Conservation (phyloP, 2,797 vertebrate genomes). For the Acomys russatus region DNA sequence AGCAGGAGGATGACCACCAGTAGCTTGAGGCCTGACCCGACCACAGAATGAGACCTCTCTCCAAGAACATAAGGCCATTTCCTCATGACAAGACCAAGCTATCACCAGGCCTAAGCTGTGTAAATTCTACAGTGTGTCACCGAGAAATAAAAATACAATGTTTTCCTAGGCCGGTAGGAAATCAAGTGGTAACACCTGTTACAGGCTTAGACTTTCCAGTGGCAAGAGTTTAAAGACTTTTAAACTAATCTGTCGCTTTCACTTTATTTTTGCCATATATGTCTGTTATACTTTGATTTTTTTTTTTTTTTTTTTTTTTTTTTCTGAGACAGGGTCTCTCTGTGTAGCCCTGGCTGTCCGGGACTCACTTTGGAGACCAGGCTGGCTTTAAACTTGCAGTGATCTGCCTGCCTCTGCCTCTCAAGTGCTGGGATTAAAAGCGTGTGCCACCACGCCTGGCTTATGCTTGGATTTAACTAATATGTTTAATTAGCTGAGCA, state of each 20-base stretch:
- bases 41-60: not conserved
- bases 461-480: too few species aligned
- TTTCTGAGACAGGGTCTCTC: too few species aligned
- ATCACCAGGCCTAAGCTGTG: not conserved
- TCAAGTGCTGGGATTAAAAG: too few species aligned
- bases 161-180: not conserved
- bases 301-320: not conserved
- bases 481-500: too few species aligned
- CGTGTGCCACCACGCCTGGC: too few species aligned
- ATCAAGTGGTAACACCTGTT: not conserved
- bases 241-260: not conserved
- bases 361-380: too few species aligned
- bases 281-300: not conserved
- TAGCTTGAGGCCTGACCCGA: not conserved
- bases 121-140: not conserved
- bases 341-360: too few species aligned
- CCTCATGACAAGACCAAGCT: not conserved
- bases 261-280: not conserved
- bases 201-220: not conserved
- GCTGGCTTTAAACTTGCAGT: too few species aligned
- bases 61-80: not conserved
- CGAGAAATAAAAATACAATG: not conserved
- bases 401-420: too few species aligned
- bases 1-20: not conserved
- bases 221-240: not conserved